These are phyloP conservation scores for Baryphthengus martii DNA, from an alignment of 2,113 vertebrate species.

Conservation along the genomic window DNA sequence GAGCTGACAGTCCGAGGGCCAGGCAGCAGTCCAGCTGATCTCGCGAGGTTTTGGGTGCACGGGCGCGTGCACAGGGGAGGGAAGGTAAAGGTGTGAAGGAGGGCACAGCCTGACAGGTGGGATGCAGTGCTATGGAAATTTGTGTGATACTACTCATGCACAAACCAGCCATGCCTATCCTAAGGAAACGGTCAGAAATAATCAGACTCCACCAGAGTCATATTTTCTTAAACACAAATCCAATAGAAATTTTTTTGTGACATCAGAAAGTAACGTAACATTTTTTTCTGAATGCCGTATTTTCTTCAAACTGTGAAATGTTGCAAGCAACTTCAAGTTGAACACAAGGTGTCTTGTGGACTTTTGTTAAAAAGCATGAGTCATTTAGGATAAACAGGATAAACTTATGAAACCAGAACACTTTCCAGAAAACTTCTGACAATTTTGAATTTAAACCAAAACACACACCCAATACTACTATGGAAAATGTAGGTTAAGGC, in stretches of 20 bases:
- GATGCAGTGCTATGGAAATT: neutral
- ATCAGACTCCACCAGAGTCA: neutral
- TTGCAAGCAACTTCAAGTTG: neutral
- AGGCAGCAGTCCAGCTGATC: neutral
- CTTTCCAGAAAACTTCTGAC: neutral
- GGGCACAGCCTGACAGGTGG: rapidly evolving
- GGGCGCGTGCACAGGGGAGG: neutral
- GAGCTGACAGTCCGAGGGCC: neutral
- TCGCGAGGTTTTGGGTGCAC: neutral
- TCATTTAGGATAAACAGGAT: neutral
- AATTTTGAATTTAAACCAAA: neutral
- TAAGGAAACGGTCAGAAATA: neutral
- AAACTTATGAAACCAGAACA: neutral
- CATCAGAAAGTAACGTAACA: neutral
- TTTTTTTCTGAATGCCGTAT: rapidly evolving
- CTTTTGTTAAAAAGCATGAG: neutral
- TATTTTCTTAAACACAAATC: neutral
- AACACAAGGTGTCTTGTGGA: neutral
- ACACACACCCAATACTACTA: neutral
- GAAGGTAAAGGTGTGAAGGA: neutral
- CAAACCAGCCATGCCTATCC: neutral
- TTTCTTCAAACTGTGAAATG: neutral
- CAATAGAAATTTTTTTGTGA: neutral
- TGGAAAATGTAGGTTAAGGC: neutral
- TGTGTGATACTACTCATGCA: neutral